Evolutionary conservation across 2,113 vertebrate species (phyloP).

Genomic region (Clarias macrocephalus): DNA sequence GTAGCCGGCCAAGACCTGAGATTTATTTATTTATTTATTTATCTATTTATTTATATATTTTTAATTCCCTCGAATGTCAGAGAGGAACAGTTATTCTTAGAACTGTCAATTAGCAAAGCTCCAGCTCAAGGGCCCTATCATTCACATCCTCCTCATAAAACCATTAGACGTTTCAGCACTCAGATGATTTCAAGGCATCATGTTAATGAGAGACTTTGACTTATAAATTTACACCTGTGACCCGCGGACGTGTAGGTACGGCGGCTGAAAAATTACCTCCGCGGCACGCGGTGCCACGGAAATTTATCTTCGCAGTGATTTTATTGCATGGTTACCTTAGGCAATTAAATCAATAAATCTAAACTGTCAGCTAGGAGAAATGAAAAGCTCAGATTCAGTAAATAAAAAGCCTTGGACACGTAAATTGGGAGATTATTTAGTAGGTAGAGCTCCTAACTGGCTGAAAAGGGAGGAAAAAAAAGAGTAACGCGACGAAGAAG

Average conservation of each 20-base stretch:
- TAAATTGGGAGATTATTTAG: slow-evolving; percentile 88
- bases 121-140: slow-evolving; percentile 24
- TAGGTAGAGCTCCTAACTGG: slow-evolving; percentile 67
- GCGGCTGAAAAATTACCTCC: slow-evolving; percentile 87
- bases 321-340: slow-evolving; percentile 94
- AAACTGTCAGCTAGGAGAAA: slow-evolving; percentile 85
- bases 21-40: no score
- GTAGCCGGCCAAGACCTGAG: background rate
- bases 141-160: slow-evolving; percentile 41
- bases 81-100: slow-evolving; percentile 27
- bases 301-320: slow-evolving; percentile 93
- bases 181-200: slow-evolving; percentile 58
- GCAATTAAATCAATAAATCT: slow-evolving; percentile 97
- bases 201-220: slow-evolving; percentile 80
- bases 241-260: slow-evolving; percentile 81
- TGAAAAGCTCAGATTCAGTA: slow-evolving; percentile 84
- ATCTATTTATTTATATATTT: background rate
- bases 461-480: background rate
- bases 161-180: slow-evolving; percentile 59
- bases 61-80: slow-evolving; percentile 2
- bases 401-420: slow-evolving; percentile 87
- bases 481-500: background rate
- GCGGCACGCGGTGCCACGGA: slow-evolving; percentile 80
- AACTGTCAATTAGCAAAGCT: slow-evolving; percentile 51
- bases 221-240: slow-evolving; percentile 87